Percentiles rank a stretch among this genome's conserved stretches.
Evolutionary conservation across 2,888 invertebrate genomes (phyloP).

Genomic region (Gastracanthus pulcherrimus): DNA sequence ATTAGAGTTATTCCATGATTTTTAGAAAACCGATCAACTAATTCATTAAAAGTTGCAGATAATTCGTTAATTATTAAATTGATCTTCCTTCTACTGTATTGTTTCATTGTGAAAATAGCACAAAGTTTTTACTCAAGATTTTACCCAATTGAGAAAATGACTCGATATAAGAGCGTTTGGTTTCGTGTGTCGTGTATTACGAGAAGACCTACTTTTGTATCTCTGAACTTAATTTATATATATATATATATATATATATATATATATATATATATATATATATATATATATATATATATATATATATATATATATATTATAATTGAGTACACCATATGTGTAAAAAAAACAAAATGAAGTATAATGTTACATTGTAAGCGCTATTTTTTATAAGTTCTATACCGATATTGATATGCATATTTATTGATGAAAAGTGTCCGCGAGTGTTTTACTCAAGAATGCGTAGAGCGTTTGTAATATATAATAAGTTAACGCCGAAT

Average conservation of each 20-base stretch:
- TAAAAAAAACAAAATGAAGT: not conserved
- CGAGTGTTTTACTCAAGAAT: slow-evolving; percentile 7
- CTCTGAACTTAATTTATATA: too few species aligned
- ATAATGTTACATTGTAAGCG: not conserved
- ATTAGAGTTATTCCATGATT: not conserved
- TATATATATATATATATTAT: too few species aligned
- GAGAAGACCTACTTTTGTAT: too few species aligned
- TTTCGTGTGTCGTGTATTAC: too few species aligned
- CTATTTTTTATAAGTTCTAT: slow-evolving; percentile 22
- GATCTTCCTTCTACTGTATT: not conserved
- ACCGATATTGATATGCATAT: slow-evolving; percentile 19
- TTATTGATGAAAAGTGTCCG: slow-evolving; percentile 13
- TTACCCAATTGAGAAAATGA: not conserved
- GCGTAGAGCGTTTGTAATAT: slow-evolving; percentile 14
- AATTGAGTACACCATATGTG: too few species aligned
- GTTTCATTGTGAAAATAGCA: not conserved
- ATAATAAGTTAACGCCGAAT: not conserved
- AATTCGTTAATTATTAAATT: not conserved
- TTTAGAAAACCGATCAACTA: not conserved
- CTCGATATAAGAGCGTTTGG: not conserved
- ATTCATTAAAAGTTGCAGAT: slow-evolving; percentile 36
- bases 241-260: too few species aligned
- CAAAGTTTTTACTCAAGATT: not conserved
- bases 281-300: too few species aligned
- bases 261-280: too few species aligned